These are phyloP conservation scores for Ophion costatus DNA, from an alignment of 2,888 invertebrate species.

Conservation along the genomic window DNA sequence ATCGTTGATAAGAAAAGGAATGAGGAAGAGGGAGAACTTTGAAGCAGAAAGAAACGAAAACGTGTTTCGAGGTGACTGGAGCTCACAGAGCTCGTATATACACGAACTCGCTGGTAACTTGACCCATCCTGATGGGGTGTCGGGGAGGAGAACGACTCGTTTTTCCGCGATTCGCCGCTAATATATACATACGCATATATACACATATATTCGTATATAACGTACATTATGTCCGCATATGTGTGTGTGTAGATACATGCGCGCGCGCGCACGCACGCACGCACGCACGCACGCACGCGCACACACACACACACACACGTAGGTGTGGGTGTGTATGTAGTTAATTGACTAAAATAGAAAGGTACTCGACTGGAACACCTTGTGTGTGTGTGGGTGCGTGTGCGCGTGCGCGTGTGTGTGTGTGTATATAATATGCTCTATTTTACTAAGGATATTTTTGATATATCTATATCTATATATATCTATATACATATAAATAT, in stretches of 20 bases:
- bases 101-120: slow-evolving; percentile 53
- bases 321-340: slow-evolving; percentile 69
- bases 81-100: slow-evolving; percentile 38
- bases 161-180: slow-evolving; percentile 47
- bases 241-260: slow-evolving; percentile 45
- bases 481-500: slow-evolving; percentile 75
- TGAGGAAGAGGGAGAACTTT: slow-evolving; percentile 43
- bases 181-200: slow-evolving; percentile 66
- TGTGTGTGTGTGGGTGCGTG: no score
- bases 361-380: slow-evolving; percentile 79
- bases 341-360: slow-evolving; percentile 75
- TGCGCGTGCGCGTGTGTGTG: no score
- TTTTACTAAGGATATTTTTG: slow-evolving; percentile 84
- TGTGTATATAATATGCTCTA: slow-evolving; percentile 80
- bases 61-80: slow-evolving; percentile 31
- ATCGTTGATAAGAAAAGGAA: slow-evolving; percentile 50
- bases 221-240: slow-evolving; percentile 50
- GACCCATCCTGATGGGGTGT: slow-evolving; percentile 38
- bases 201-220: slow-evolving; percentile 44
- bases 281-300: slow-evolving; percentile 53
- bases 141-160: slow-evolving; percentile 23
- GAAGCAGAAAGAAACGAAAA: slow-evolving; percentile 38
- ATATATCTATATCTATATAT: slow-evolving; percentile 81
- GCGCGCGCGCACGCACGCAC: slow-evolving; percentile 60
- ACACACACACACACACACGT: slow-evolving; percentile 59